phyloP scores from a whole-genome alignment of 92 coral and sea anemone species.

The Bergia sp. region DNA sequence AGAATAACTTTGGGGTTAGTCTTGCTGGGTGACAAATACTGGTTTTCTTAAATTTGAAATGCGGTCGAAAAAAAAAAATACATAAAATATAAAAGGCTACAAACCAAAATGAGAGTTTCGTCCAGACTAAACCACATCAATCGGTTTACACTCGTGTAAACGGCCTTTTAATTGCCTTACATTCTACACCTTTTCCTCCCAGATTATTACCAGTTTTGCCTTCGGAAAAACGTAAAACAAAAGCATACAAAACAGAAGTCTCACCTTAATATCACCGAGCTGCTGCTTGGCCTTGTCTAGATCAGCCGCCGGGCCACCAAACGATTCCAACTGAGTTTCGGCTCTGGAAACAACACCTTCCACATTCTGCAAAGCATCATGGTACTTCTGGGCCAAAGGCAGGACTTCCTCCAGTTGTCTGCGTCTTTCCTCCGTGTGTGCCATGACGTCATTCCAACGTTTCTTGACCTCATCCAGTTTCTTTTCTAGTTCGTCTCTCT shows the following conservation, averaged over 20 bases:
- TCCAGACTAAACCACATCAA: too few relatives aligned
- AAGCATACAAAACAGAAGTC: not conserved
- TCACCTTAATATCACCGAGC: constrained; percentile 77
- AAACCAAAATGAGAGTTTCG: too few relatives aligned
- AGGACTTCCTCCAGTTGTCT: constrained; percentile 74
- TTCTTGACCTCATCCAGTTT: constrained; percentile 71
- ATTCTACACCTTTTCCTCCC: too few relatives aligned
- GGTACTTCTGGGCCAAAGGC: constrained; percentile 93
- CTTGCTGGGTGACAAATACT: too few relatives aligned
- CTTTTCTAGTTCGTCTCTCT: constrained; percentile 66
- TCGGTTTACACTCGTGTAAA: too few relatives aligned
- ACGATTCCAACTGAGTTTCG: constrained; percentile 75
- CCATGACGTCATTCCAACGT: constrained; percentile 80
- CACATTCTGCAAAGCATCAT: constrained; percentile 85
- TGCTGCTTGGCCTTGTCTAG: constrained; percentile 83
- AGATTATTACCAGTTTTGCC: too few relatives aligned
- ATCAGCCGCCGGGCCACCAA: constrained; percentile 67
- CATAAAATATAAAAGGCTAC: too few relatives aligned
- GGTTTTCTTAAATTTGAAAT: too few relatives aligned
- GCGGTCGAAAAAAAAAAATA: too few relatives aligned
- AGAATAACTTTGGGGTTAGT: too few relatives aligned
- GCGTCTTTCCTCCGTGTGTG: constrained; percentile 64
- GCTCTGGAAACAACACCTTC: constrained; percentile 84
- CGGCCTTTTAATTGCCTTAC: too few relatives aligned
- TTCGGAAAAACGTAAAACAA: not conserved